Percentiles rank a stretch among this genome's conserved stretches.
These are phyloP conservation scores for Agrochola circellaris DNA, from an alignment of 2,888 invertebrate species.

Conservation along the genomic window DNA sequence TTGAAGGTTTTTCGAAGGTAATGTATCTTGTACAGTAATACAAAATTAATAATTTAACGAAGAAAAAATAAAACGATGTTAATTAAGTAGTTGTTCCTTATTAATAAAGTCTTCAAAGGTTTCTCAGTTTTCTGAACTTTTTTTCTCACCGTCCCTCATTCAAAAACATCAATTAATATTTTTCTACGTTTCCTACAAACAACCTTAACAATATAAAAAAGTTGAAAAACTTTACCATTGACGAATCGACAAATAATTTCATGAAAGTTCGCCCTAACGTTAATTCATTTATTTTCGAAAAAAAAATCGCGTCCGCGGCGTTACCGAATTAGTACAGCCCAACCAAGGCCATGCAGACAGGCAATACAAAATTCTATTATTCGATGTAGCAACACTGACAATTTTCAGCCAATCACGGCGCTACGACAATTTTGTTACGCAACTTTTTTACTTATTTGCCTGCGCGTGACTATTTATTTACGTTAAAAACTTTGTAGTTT, in stretches of 20 bases:
- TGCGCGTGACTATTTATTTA: constrained; percentile 54
- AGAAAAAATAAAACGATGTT: neutral
- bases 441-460: constrained; percentile 52
- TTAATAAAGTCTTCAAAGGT: neutral
- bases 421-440: constrained; percentile 51
- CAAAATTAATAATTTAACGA: no score
- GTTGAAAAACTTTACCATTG: neutral
- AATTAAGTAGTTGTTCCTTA: neutral
- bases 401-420: constrained; percentile 59
- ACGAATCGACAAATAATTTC: neutral
- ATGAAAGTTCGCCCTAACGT: neutral
- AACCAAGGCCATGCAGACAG: constrained; percentile 12
- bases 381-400: constrained; percentile 48
- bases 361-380: constrained; percentile 58
- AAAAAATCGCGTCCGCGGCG: constrained; percentile 3
- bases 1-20: neutral
- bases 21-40: no score
- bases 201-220: neutral
- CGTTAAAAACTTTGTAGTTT: constrained; percentile 51
- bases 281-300: neutral
- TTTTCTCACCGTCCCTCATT: neutral
- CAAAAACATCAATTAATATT: neutral
- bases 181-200: neutral
- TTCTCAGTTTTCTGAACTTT: neutral
- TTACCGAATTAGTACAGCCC: constrained; percentile 27